These are phyloP conservation scores for Cephalotes varians DNA, from an alignment of 2,888 invertebrate species.

Conservation along the genomic window DNA sequence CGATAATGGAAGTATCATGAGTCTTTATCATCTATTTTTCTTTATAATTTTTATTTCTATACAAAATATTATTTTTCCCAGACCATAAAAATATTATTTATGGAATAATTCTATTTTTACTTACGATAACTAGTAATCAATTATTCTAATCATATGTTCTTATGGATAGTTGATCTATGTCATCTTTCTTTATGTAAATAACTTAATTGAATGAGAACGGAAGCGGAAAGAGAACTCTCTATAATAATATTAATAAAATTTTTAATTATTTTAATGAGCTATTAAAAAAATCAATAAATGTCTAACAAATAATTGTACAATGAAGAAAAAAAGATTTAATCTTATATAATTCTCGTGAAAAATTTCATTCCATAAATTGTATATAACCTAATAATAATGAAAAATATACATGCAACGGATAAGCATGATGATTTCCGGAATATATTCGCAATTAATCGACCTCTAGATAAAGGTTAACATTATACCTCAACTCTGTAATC, in stretches of 20 bases:
- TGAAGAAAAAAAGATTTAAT: background rate
- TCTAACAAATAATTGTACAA: background rate
- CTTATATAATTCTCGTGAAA: background rate
- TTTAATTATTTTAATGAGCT: background rate
- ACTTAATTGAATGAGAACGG: background rate
- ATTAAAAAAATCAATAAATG: background rate
- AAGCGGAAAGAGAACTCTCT: background rate
- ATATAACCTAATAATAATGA: background rate
- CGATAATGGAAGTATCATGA: background rate
- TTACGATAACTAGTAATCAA: background rate
- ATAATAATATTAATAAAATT: constrained; percentile 11
- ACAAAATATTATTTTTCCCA: background rate
- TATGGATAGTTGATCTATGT: background rate
- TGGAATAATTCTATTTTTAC: background rate
- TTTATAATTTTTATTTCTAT: background rate
- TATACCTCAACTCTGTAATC: constrained; percentile 17
- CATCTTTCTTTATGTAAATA: background rate
- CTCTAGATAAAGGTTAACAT: background rate
- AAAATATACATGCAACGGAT: background rate
- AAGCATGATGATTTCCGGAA: background rate
- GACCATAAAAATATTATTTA: background rate
- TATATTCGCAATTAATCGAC: constrained; percentile 19
- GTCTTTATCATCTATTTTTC: background rate
- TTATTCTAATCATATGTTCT: background rate
- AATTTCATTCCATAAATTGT: background rate